Evolutionary conservation across 2,113 vertebrate genomes (phyloP), one percentile per base, ranked within the genome.

Genomic region (Corydoras maculifer): DNA sequence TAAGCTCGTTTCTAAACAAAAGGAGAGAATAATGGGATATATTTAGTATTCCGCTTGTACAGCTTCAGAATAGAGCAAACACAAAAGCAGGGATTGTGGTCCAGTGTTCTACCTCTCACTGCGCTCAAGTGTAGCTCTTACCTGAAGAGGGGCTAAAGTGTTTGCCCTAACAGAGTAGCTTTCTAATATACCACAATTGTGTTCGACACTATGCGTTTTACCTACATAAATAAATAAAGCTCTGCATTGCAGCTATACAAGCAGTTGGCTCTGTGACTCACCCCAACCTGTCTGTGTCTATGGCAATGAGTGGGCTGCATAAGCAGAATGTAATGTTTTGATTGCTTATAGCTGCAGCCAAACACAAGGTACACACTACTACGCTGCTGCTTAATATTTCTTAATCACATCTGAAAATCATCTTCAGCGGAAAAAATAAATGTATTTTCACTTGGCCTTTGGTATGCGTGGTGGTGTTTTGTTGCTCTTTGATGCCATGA

Each of bases 131-230:
- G 15, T 14, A 53, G 74, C 72, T 51, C 63, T 75, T 69, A 77
- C 77, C 69, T 81, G 75, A 75, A 81, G 75, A 68, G 77, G 72
- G 65, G 70, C 72, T 77, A 53, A 70, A 81, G 77, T 79, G 80
- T 73, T 75, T 57, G 66, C 61, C 65, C 65, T 69, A 63, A 70
- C 77, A 58, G 31, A 29, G 62, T 72, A 62, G 48, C 69, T 65
- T 63, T 75, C 69, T 68, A 74, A 78, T 65, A 68, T 65, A 78
- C 60, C 61, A 30, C 35, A 43, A 43, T 62, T 58, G 57, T 35
- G 15, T 57, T 67, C 32, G 53, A 30, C 65, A 25, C 35, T 67
- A n/a, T 13, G 57, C 53, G 18, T n/a, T 68, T 68, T 58, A 43
- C 29, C 48, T 54, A 63, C 54, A 50, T 18, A 70, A 51, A 30